Percentiles rank a stretch among this genome's conserved stretches.
phyloP scores from a whole-genome alignment of 2,888 invertebrate genomes.

The Petrolisthes cinctipes region DNA sequence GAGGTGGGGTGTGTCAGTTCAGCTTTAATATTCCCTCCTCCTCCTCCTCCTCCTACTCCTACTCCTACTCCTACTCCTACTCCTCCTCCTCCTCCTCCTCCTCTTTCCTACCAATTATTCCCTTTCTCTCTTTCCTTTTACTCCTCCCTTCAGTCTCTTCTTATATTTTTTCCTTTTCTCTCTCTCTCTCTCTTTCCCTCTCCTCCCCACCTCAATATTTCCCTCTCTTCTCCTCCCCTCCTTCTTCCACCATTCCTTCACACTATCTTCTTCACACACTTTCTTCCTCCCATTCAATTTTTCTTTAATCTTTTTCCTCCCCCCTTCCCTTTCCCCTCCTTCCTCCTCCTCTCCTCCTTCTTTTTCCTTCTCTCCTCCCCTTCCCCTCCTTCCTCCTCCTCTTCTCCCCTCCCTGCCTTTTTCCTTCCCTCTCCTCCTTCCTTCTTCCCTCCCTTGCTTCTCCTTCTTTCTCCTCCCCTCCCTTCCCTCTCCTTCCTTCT shows the following conservation, averaged over 20 bases:
- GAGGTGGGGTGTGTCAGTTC: background rate
- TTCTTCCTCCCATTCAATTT: background rate
- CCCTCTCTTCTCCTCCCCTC: no score
- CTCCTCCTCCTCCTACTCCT: background rate
- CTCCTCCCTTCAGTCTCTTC: background rate
- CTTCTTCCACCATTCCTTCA: no score
- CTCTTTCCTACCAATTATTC: no score
- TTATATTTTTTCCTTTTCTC: background rate
- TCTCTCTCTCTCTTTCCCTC: background rate
- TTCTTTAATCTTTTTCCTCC: no score
- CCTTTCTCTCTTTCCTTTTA: no score
- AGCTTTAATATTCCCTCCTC: conserved; percentile 7
- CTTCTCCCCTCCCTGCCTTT: no score
- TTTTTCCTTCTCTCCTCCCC: background rate
- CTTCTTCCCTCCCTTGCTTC: background rate
- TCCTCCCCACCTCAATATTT: no score
- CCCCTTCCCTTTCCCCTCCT: no score
- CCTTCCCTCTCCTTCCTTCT: background rate
- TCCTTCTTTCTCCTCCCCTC: background rate
- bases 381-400: no score
- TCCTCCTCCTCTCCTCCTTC: background rate
- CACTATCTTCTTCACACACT: background rate
- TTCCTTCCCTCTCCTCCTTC: background rate
- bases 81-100: no score
- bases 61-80: background rate